Evolutionary conservation across 2,113 vertebrate species (phyloP).

Genomic region (Plecturocebus donacophilus): DNA sequence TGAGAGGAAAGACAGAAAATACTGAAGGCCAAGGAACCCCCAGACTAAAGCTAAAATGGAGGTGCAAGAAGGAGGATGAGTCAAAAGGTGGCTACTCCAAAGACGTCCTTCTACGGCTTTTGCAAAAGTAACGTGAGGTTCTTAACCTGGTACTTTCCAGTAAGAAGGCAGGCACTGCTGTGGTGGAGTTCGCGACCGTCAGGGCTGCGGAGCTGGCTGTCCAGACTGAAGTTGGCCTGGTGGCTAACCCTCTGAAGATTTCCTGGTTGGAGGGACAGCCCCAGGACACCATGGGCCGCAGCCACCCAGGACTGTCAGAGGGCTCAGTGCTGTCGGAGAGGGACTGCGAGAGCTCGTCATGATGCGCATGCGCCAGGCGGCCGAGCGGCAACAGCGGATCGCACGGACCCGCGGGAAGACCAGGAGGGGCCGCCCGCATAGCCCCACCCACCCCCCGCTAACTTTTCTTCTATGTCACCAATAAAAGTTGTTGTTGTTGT

Average conservation of each 20-base stretch:
- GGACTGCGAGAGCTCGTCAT: slow-evolving; percentile 97
- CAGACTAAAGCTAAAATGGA: slow-evolving; percentile 98
- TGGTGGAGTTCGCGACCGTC: slow-evolving; percentile 93
- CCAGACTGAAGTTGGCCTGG: slow-evolving; percentile 93
- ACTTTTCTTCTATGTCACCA: slow-evolving; percentile 74
- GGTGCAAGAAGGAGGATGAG: slow-evolving; percentile 92
- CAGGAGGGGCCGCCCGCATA: slow-evolving; percentile 86
- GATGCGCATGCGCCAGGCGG: slow-evolving; percentile 97
- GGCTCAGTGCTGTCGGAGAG: slow-evolving; percentile 89
- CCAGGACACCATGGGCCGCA: not conserved
- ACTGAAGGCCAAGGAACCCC: slow-evolving; percentile 88
- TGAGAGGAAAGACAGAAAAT: slow-evolving; percentile 81
- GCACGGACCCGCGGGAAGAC: slow-evolving; percentile 91
- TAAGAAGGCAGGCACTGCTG: slow-evolving; percentile 93
- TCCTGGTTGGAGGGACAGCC: slow-evolving; percentile 95
- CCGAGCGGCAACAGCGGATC: slow-evolving; percentile 94
- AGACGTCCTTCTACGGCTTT: slow-evolving; percentile 90
- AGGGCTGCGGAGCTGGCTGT: slow-evolving; percentile 95
- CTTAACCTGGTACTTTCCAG: slow-evolving; percentile 92
- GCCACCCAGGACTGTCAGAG: slow-evolving; percentile 83
- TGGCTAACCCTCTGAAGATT: slow-evolving; percentile 93
- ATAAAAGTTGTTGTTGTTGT: slow-evolving; percentile 70
- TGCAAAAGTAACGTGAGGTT: slow-evolving; percentile 90
- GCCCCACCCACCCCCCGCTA: not conserved
- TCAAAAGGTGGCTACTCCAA: slow-evolving; percentile 91